Evolutionary conservation across 2,888 invertebrate species (phyloP).

Genomic region (Cerastis leucographa): DNA sequence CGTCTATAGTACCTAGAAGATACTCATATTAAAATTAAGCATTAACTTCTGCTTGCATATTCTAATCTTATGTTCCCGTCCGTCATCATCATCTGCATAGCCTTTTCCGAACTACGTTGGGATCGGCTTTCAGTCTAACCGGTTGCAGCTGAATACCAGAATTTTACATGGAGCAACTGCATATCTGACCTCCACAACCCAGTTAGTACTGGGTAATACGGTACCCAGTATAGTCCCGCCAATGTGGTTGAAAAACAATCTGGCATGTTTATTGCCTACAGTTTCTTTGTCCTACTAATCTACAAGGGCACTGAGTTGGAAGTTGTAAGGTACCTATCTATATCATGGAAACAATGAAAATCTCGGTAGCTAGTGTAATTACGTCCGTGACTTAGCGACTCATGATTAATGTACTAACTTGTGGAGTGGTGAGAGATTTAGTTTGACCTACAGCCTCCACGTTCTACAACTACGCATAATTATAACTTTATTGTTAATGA

Average conservation of each 20-base stretch:
- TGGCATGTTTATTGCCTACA: neutral
- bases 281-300: conserved; percentile 7
- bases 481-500: conserved; percentile 46
- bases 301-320: neutral
- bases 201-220: too few species aligned
- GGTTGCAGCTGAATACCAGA: too few species aligned
- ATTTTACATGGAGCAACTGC: too few species aligned
- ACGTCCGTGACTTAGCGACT: conserved; percentile 38
- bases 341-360: conserved; percentile 38
- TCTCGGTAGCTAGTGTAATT: conserved; percentile 40
- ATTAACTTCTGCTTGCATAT: neutral
- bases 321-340: conserved; percentile 15
- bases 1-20: neutral
- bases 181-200: too few species aligned
- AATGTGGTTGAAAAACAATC: neutral
- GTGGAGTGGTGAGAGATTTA: conserved; percentile 56
- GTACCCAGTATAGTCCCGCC: too few species aligned
- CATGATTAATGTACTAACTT: conserved; percentile 61
- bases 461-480: conserved; percentile 30
- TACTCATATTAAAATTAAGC: neutral
- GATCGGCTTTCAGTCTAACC: too few species aligned
- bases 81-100: too few species aligned
- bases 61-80: neutral
- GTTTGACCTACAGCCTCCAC: conserved; percentile 8
- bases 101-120: too few species aligned